Conservation (phyloP, 2,888 invertebrate genomes). For the Hydrotaea diabolus region DNA sequence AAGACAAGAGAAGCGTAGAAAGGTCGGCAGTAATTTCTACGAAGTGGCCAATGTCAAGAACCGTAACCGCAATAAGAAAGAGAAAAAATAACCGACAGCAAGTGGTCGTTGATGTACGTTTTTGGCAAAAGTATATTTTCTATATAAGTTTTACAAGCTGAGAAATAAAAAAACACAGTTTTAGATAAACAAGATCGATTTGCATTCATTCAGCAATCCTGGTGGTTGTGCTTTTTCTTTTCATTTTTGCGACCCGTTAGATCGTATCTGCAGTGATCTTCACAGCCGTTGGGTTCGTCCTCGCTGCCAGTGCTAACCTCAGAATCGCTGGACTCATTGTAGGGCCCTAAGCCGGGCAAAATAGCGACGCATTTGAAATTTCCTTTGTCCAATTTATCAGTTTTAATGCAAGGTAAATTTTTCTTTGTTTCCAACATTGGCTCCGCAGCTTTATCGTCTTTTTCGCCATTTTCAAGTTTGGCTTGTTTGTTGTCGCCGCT, state of each 20-base stretch:
- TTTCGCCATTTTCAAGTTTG: conserved; percentile 17
- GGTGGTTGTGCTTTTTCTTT: conserved; percentile 69
- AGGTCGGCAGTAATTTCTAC: conserved; percentile 94
- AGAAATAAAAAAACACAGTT: background rate
- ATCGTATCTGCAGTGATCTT: conserved; percentile 71
- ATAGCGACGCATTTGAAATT: conserved; percentile 88
- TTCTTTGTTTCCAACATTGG: conserved; percentile 1
- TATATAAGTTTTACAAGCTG: conserved; percentile 27
- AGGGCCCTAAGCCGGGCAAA: conserved; percentile 91
- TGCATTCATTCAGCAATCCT: conserved; percentile 18
- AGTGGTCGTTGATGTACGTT: background rate
- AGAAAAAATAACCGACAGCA: conserved; percentile 69
- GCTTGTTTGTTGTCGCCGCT: conserved; percentile 6
- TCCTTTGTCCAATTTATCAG: conserved; percentile 74
- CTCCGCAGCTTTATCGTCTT: no score
- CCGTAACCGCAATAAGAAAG: conserved; percentile 88
- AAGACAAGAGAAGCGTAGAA: conserved; percentile 88
- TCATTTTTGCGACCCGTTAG: conserved; percentile 76
- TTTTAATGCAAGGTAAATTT: conserved; percentile 60
- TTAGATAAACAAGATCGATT: background rate
- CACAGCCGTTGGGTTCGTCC: conserved; percentile 74
- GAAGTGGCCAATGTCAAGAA: conserved; percentile 94
- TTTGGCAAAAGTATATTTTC: conserved; percentile 11
- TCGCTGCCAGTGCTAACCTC: conserved; percentile 86
- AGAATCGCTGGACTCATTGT: conserved; percentile 88